A percentile compares a stretch with the other conserved stretches of the same genome.
These are phyloP conservation scores for Chascanopsetta lugubris DNA, from an alignment of 2,113 vertebrate genomes.

Conservation along the genomic window DNA sequence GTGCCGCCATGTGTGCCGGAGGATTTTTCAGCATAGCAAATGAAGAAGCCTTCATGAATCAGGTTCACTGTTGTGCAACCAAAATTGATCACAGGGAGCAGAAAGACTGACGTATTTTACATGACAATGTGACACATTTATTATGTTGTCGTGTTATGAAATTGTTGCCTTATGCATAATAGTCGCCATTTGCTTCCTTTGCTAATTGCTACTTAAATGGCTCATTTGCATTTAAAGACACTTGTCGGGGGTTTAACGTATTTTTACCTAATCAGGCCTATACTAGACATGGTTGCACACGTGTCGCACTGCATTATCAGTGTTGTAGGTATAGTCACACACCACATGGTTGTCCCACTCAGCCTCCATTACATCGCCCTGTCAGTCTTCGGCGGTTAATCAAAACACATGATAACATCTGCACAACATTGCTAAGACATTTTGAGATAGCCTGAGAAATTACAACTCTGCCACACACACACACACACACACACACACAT, in stretches of 20 bases:
- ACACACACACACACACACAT: background rate
- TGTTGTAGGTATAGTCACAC: slow-evolving; percentile 11
- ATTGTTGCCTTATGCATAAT: slow-evolving; percentile 40
- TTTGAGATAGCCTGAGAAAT: slow-evolving; percentile 53
- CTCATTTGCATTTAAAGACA: slow-evolving; percentile 12
- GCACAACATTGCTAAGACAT: slow-evolving; percentile 50
- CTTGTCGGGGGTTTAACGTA: background rate
- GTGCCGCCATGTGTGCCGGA: slow-evolving; percentile 14
- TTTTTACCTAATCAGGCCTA: background rate
- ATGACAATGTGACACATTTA: slow-evolving; percentile 38
- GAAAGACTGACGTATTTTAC: slow-evolving; percentile 25
- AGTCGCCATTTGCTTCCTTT: slow-evolving; percentile 29
- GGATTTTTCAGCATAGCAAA: slow-evolving; percentile 37
- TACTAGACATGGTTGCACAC: background rate
- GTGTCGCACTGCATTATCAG: background rate
- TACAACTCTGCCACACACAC: too few species aligned
- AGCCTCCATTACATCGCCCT: slow-evolving; percentile 20
- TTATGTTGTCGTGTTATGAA: slow-evolving; percentile 29
- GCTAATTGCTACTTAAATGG: background rate
- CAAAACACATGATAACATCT: slow-evolving; percentile 62
- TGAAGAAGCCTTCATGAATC: slow-evolving; percentile 37
- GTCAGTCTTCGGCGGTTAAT: slow-evolving; percentile 53
- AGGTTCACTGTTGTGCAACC: slow-evolving; percentile 38
- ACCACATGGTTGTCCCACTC: slow-evolving; percentile 22
- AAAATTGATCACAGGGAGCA: slow-evolving; percentile 29